Evolutionary conservation across 1,140 invertebrate species (phyloP).

Genomic region (Nasonia giraulti): DNA sequence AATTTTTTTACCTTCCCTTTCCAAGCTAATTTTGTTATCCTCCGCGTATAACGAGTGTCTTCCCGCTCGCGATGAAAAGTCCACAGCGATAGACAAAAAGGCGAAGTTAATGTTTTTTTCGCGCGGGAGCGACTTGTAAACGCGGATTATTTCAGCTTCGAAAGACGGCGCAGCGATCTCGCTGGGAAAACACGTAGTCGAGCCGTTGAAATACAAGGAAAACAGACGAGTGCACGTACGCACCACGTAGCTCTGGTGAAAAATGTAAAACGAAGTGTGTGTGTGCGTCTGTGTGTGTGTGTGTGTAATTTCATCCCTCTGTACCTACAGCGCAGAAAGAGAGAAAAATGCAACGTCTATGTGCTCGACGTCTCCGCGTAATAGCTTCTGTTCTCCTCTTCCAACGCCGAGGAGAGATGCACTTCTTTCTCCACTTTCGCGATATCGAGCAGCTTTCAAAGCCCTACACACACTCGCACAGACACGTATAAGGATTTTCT

Average conservation of each 20-base stretch:
- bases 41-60: neutral
- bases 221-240: constrained; percentile 9
- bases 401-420: neutral
- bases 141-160: neutral
- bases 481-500: neutral
- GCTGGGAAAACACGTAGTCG: neutral
- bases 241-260: constrained; percentile 5
- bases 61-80: neutral
- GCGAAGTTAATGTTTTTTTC: constrained; percentile 3
- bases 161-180: neutral
- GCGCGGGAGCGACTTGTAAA: neutral
- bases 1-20: neutral
- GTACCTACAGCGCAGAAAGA: neutral
- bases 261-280: constrained; percentile 22
- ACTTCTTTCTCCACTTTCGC: neutral
- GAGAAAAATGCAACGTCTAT: constrained; percentile 44
- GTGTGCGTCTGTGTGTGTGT: neutral
- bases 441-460: constrained; percentile 23
- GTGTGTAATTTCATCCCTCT: constrained; percentile 28
- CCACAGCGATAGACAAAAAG: neutral
- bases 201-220: constrained; percentile 25
- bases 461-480: neutral
- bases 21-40: neutral
- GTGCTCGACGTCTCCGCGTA: neutral
- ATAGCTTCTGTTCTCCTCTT: constrained; percentile 42